These are phyloP conservation scores for Eupithecia exiguata DNA, from an alignment of 2,888 invertebrate species.

Conservation along the genomic window DNA sequence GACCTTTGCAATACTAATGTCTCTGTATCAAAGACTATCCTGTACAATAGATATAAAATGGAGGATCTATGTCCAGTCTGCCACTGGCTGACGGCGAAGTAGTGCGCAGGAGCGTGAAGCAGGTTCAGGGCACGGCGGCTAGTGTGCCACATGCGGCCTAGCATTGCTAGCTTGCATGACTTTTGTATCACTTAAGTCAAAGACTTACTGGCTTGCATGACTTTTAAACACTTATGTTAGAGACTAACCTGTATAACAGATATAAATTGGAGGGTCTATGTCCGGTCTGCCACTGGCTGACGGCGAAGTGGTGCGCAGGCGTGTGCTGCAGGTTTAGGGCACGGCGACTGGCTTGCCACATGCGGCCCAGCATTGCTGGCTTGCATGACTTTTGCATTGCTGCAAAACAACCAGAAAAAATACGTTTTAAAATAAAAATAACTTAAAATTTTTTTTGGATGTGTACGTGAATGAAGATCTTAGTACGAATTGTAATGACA, in stretches of 20 bases:
- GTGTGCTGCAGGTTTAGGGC: constrained; percentile 71
- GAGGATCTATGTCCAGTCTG: constrained; percentile 78
- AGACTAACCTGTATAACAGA: constrained; percentile 73
- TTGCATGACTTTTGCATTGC: constrained; percentile 76
- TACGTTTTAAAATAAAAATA: too few species aligned
- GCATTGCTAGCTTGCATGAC: constrained; percentile 45
- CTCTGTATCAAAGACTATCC: constrained; percentile 51
- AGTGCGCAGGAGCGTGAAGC: constrained; percentile 68
- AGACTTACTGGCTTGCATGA: neutral
- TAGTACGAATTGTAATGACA: neutral
- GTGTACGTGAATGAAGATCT: neutral
- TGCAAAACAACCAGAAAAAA: too few species aligned
- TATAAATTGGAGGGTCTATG: constrained; percentile 75
- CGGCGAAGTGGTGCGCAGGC: constrained; percentile 72
- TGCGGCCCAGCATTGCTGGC: constrained; percentile 67
- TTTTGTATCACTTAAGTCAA: neutral
- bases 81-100: constrained; percentile 85
- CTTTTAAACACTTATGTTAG: too few species aligned
- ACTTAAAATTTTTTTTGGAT: too few species aligned
- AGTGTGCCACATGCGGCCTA: constrained; percentile 72
- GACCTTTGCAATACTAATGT: neutral
- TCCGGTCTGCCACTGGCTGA: constrained; percentile 86
- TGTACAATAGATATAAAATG: constrained; percentile 78
- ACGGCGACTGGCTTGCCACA: constrained; percentile 72
- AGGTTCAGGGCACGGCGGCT: constrained; percentile 69